phyloP scores from a whole-genome alignment of 2,888 invertebrate genomes.

The Coleophora flavipennella region DNA sequence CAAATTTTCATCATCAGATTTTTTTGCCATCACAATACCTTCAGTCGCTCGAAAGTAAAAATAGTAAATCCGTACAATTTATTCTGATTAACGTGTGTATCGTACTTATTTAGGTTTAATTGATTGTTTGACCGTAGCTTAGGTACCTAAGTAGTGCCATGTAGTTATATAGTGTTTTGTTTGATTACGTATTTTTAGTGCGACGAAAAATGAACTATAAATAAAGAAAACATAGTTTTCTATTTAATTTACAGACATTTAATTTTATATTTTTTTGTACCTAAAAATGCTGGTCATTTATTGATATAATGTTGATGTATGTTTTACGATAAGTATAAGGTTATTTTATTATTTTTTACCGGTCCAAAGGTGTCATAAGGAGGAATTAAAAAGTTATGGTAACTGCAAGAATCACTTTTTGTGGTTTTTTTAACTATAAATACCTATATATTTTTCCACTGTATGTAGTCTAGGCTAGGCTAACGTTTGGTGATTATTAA shows the following conservation, averaged over 20 bases:
- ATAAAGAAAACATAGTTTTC: neutral
- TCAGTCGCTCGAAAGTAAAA: too few species aligned
- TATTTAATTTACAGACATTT: neutral
- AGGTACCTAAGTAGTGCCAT: constrained; percentile 17
- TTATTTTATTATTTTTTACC: neutral
- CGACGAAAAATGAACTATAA: neutral
- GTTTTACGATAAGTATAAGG: neutral
- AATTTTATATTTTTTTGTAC: constrained; percentile 2
- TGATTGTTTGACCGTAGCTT: constrained; percentile 13
- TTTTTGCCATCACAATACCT: too few species aligned
- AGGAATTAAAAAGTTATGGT: neutral
- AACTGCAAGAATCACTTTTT: too few species aligned
- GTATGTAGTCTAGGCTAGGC: too few species aligned
- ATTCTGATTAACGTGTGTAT: too few species aligned
- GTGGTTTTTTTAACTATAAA: too few species aligned
- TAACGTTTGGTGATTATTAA: too few species aligned
- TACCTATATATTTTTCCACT: too few species aligned
- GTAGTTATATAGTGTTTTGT: constrained; percentile 3
- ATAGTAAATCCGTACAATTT: too few species aligned
- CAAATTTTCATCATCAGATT: too few species aligned
- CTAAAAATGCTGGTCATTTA: constrained; percentile 37
- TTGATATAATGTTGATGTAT: neutral
- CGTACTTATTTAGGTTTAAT: too few species aligned
- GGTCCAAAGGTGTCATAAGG: neutral
- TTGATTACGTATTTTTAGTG: neutral